Evolutionary conservation across 2,888 invertebrate genomes (phyloP).

Genomic region (Cantharis lateralis): DNA sequence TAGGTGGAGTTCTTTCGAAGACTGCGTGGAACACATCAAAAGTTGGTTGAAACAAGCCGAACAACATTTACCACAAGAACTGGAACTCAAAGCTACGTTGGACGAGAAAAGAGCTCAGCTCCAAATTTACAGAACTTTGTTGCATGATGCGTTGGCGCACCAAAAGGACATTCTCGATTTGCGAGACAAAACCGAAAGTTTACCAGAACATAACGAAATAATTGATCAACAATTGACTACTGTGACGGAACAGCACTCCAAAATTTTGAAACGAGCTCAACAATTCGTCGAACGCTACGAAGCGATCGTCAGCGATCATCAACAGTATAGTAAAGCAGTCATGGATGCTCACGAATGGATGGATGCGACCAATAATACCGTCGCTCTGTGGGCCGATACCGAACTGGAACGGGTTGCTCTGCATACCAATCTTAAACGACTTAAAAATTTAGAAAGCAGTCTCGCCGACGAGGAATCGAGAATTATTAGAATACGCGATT

Average conservation of each 20-base stretch:
- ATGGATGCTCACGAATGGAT: slow-evolving; percentile 88
- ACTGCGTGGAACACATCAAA: slow-evolving; percentile 77
- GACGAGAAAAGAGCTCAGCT: slow-evolving; percentile 91
- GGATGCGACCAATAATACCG: slow-evolving; percentile 80
- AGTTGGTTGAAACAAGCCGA: slow-evolving; percentile 80
- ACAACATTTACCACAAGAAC: slow-evolving; percentile 74
- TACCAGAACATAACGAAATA: slow-evolving; percentile 78
- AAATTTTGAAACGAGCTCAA: slow-evolving; percentile 71
- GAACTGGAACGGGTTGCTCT: slow-evolving; percentile 83
- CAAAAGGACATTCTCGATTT: slow-evolving; percentile 85
- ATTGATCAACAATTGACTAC: slow-evolving; percentile 72
- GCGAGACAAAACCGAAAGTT: slow-evolving; percentile 75
- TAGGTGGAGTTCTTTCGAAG: slow-evolving; percentile 89
- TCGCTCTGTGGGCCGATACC: slow-evolving; percentile 81
- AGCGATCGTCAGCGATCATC: slow-evolving; percentile 85
- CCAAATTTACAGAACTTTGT: slow-evolving; percentile 77
- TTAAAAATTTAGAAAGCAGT: slow-evolving; percentile 71
- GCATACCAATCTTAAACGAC: slow-evolving; percentile 83
- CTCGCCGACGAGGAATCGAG: slow-evolving; percentile 86
- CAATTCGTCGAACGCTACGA: slow-evolving; percentile 84
- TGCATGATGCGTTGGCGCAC: slow-evolving; percentile 83
- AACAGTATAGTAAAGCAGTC: slow-evolving; percentile 84
- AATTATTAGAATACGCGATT: slow-evolving; percentile 75
- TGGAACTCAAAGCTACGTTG: slow-evolving; percentile 81
- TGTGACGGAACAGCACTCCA: slow-evolving; percentile 74